Base-by-base conservation (phyloP, 2,113 vertebrate genomes). In the Sterna hirundo region DNA sequence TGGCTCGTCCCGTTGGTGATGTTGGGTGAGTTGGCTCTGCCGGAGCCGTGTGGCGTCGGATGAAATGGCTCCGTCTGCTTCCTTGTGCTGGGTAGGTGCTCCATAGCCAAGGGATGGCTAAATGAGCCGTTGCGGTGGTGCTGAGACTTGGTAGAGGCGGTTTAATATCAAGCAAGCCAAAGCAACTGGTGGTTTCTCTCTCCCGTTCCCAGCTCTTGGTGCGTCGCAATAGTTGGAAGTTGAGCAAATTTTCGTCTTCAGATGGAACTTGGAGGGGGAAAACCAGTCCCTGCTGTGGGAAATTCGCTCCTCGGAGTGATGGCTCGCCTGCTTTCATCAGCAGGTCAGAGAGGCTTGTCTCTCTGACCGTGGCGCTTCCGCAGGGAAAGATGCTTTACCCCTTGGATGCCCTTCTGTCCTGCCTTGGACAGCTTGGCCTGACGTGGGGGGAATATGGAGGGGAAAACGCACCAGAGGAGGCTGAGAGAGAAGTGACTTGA, bases 221-320 rank as follows among this genome's bases (percentile, higher is more conserved):
- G 26, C 0, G 0, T 42, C 0, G 0, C 5, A 4, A 6, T 21
- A 36, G 23, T 21, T 44, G 61, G 60, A 40, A 71, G 46, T 58
- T 82, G 57, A 42, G 83, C 10, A 12, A 6, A 3, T 34, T 87
- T 38, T 61, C 26, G 44, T 74, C 54, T 8, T 7, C 46, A 26
- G 76, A 9, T 7, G 7, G 54, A 88, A 54, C 19, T 1, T 2
- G 13, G 26, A 20, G 7, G 11, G 36, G 52, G 6, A 1, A 21
- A 23, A 57, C 0, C 61, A n/a, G 60, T 85, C 47, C 57, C 42
- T 23, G 79, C 75, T 19, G 47, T 80, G 80, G 83, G 83, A 49
- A 38, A 9, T 17, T 11, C 0, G 3, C 46, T 61, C 22, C 18
- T 71, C 0, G 0, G 40, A n/a, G 58, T 1, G 0, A 30, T 11